These are phyloP conservation scores for Bambusicola thoracicus DNA, from an alignment of 2,113 vertebrate genomes.

Conservation along the genomic window DNA sequence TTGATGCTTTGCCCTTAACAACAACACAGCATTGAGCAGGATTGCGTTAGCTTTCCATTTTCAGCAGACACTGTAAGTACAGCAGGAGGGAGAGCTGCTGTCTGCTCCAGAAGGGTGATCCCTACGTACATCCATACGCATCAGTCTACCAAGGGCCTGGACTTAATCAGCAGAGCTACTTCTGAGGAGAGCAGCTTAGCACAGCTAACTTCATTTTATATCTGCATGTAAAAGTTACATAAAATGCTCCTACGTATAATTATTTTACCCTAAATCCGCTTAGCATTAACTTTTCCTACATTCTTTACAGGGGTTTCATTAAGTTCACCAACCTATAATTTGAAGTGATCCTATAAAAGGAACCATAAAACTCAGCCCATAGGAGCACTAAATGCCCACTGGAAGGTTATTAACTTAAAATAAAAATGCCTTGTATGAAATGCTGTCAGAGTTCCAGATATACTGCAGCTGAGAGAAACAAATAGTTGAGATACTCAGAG, in stretches of 20 bases:
- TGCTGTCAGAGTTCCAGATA: conserved; percentile 38
- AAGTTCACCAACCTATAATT: conserved; percentile 81
- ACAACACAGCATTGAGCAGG: not conserved
- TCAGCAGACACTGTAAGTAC: not conserved
- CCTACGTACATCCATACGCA: accelerated
- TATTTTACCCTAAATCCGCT: conserved; percentile 38
- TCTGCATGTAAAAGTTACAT: not conserved
- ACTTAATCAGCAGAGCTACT: not conserved
- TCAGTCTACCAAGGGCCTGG: not conserved
- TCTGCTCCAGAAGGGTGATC: not conserved
- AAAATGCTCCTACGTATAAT: not conserved
- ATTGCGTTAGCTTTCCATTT: not conserved
- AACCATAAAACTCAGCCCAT: conserved; percentile 72
- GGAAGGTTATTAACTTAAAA: conserved; percentile 77
- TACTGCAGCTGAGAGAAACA: not conserved
- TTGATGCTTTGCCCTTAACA: conserved; percentile 91
- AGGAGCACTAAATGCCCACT: conserved; percentile 73
- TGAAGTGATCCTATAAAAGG: conserved; percentile 75
- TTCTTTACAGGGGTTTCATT: conserved; percentile 77
- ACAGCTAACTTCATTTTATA: conserved; percentile 32
- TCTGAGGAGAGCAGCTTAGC: not conserved
- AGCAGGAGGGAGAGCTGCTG: not conserved
- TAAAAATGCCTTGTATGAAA: conserved; percentile 75
- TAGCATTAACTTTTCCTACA: conserved; percentile 55
- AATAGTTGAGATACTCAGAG: not conserved